Conservation (phyloP, 53 echinoderm and acorn worm species). For the Mesocentrotus franciscanus region DNA sequence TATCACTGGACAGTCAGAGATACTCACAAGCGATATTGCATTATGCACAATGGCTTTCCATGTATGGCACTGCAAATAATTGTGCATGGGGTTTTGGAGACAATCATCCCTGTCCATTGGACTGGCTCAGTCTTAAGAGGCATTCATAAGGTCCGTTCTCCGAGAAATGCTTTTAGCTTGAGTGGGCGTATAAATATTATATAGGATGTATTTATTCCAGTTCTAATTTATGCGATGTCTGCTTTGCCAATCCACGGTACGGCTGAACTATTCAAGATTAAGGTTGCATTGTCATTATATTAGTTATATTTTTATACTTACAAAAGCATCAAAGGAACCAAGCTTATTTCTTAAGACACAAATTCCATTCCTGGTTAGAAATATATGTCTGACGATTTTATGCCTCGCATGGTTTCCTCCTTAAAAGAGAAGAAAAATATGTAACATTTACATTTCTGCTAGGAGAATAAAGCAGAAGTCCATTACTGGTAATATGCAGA, state of each 20-base stretch:
- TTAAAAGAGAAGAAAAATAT: too few relatives aligned
- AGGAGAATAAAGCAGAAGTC: too few relatives aligned
- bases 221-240: conserved; percentile 7
- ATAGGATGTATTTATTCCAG: conserved; percentile 15
- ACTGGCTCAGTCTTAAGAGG: conserved; percentile 13
- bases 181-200: conserved; percentile 38
- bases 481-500: too few relatives aligned
- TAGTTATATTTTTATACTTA: too few relatives aligned
- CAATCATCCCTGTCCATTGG: not conserved
- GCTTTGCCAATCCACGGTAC: not conserved
- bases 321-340: too few relatives aligned
- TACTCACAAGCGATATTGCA: not conserved
- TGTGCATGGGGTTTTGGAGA: not conserved
- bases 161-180: conserved; percentile 37
- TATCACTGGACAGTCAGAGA: not conserved
- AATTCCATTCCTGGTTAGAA: too few relatives aligned
- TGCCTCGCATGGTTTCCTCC: too few relatives aligned
- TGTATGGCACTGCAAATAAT: conserved; percentile 3
- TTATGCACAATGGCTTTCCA: conserved; percentile 22
- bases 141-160: not conserved
- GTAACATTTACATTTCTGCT: too few relatives aligned
- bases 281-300: not conserved
- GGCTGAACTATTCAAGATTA: not conserved
- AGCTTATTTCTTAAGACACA: too few relatives aligned
- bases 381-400: too few relatives aligned